Conservation (phyloP, 92 coral and sea anemone genomes). For the Siderastrea siderea region DNA sequence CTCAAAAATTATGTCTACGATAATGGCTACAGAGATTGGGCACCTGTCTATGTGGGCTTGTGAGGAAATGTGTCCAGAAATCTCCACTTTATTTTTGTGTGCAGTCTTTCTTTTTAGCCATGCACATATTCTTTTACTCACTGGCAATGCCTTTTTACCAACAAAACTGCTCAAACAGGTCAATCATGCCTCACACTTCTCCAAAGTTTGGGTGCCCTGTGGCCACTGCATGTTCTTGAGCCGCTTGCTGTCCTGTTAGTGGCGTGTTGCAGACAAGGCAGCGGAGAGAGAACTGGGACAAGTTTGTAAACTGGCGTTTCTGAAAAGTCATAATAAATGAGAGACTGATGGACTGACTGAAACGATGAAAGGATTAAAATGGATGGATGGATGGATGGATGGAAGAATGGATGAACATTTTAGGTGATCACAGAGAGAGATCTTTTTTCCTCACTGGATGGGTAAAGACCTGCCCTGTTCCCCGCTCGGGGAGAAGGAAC, state of each 20-base stretch:
- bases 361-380: background rate
- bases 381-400: no score
- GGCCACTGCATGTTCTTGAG: conserved; percentile 82
- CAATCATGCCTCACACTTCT: conserved; percentile 71
- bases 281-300: conserved; percentile 86
- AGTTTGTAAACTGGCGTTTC: conserved; percentile 92
- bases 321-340: conserved; percentile 17
- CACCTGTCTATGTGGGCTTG: background rate
- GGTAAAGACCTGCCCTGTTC: no score
- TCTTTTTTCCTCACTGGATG: no score
- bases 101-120: background rate
- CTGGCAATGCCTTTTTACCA: no score
- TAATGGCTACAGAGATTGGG: background rate
- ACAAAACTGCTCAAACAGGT: background rate
- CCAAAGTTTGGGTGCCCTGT: conserved; percentile 96
- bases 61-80: background rate
- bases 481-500: no score
- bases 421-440: no score
- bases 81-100: background rate
- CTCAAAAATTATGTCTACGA: no score
- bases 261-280: conserved; percentile 87
- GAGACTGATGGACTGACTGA: background rate
- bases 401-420: no score
- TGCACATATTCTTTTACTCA: background rate
- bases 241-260: conserved; percentile 87